phyloP scores from a whole-genome alignment of 1,140 invertebrate species.

The Drosophila pallidifrons region DNA sequence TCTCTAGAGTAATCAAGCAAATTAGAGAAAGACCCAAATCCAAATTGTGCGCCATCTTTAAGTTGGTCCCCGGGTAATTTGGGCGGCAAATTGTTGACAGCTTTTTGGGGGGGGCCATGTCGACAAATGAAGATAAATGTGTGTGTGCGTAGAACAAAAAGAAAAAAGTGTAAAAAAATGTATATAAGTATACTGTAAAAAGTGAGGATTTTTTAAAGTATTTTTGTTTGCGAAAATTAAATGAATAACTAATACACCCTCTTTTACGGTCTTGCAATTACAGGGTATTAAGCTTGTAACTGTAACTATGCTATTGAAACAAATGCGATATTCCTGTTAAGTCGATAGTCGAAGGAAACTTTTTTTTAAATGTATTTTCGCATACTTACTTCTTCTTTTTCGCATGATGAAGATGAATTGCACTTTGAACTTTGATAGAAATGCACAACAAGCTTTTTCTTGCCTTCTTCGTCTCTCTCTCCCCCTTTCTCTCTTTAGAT shows the following conservation, averaged over 20 bases:
- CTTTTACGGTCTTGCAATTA: not conserved
- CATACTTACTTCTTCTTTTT: constrained; percentile 21
- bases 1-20: constrained; percentile 80
- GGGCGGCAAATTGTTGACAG: constrained; percentile 79
- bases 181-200: constrained; percentile 7
- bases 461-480: not conserved
- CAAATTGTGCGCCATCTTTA: constrained; percentile 44
- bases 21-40: constrained; percentile 62
- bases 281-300: constrained; percentile 35
- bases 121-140: constrained; percentile 80
- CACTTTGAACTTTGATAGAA: constrained; percentile 73
- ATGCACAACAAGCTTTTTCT: constrained; percentile 54
- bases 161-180: constrained; percentile 3
- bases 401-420: constrained; percentile 77
- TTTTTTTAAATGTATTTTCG: constrained; percentile 25
- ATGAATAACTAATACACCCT: not conserved
- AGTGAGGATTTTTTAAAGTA: not conserved
- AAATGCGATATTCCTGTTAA: constrained; percentile 60
- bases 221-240: not conserved
- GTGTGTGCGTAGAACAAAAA: not conserved
- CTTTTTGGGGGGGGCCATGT: constrained; percentile 39
- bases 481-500: not conserved
- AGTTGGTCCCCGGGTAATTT: constrained; percentile 72
- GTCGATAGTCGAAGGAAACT: constrained; percentile 49
- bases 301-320: constrained; percentile 42